Conservation (phyloP, 2,797 vertebrate genomes). For the Liparis tanakae region DNA sequence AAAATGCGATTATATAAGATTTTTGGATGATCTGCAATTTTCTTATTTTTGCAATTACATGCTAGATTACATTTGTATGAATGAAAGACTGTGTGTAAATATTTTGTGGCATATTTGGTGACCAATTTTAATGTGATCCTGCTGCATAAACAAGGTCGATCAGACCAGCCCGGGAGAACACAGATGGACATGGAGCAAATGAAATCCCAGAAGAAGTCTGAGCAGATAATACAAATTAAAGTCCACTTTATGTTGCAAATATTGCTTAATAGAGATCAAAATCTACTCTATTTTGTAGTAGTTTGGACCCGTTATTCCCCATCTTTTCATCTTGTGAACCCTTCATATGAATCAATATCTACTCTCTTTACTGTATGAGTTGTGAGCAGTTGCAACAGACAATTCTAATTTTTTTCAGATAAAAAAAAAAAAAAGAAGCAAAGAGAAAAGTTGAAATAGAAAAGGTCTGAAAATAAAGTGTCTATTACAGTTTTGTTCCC, state of each 20-base stretch:
- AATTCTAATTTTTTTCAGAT: too few species aligned
- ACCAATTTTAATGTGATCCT: constrained; percentile 1
- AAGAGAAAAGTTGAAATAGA: too few species aligned
- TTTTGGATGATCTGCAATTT: not conserved
- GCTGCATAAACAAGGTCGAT: not conserved
- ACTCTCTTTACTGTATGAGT: not conserved
- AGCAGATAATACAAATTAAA: not conserved
- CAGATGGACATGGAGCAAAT: not conserved
- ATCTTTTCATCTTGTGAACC: not conserved
- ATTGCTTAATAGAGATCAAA: not conserved
- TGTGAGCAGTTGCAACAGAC: not conserved
- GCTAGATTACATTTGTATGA: not conserved
- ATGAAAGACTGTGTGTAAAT: constrained; percentile 1
- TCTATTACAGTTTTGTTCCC: not conserved
- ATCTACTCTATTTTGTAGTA: not conserved
- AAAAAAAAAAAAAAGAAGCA: too few species aligned
- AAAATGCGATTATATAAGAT: not conserved
- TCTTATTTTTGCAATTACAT: not conserved
- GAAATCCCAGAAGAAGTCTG: not conserved
- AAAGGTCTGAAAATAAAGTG: too few species aligned
- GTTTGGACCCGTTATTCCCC: not conserved
- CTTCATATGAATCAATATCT: not conserved
- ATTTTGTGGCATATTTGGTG: not conserved
- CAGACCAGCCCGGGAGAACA: too few species aligned
- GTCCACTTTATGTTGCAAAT: not conserved